Percentiles rank a stretch among this genome's conserved stretches.
phyloP scores from a whole-genome alignment of 2,797 vertebrate genomes.

The Sebastes reedi region DNA sequence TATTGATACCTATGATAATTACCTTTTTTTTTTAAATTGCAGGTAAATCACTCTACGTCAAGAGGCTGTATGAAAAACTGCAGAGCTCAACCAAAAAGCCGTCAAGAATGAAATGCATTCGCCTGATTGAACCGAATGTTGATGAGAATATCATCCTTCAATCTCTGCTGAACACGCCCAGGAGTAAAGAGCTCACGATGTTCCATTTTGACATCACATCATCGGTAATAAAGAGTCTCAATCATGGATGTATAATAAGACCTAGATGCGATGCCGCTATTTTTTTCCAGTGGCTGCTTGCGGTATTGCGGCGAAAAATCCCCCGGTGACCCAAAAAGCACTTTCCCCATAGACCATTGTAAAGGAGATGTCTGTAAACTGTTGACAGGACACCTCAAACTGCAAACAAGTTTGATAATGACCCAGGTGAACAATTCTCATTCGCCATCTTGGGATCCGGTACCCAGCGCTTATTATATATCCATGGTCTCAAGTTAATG shows the following conservation, averaged over 20 bases:
- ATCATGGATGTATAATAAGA: neutral
- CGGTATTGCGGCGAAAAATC: neutral
- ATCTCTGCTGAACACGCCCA: constrained; percentile 75
- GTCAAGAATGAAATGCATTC: constrained; percentile 83
- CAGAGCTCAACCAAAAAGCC: constrained; percentile 46
- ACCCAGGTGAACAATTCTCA: neutral
- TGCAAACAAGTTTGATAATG: neutral
- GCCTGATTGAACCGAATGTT: constrained; percentile 86
- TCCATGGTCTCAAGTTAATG: neutral
- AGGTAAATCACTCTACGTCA: constrained; percentile 96
- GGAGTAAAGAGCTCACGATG: constrained; percentile 79
- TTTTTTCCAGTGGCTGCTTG: neutral
- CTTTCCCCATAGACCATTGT: no score
- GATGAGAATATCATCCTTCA: constrained; percentile 88
- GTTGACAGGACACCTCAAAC: neutral
- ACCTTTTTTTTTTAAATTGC: neutral
- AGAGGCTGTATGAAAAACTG: constrained; percentile 85
- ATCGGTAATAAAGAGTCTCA: constrained; percentile 82
- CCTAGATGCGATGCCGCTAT: rapidly evolving
- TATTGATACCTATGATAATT: neutral
- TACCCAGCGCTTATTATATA: neutral
- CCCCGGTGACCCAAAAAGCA: neutral
- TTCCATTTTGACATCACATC: constrained; percentile 95
- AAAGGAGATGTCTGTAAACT: neutral
- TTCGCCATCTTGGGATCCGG: neutral